phyloP scores from a whole-genome alignment of 2,888 invertebrate species.

The Lamellibrachia columna region DNA sequence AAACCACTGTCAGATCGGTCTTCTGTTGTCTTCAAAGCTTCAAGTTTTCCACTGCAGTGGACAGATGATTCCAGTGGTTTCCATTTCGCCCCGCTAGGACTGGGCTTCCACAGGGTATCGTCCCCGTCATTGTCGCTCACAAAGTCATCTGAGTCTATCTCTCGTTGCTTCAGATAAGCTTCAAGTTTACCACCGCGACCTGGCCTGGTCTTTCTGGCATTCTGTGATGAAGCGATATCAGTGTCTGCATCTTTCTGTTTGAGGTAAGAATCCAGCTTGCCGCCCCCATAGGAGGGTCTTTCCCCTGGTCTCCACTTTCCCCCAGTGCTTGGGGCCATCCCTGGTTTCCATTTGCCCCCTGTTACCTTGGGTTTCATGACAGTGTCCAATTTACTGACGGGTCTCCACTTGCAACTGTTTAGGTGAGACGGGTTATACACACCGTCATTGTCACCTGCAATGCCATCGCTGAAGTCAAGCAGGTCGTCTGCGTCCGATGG shows the following conservation, averaged over 20 bases:
- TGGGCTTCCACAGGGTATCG: neutral
- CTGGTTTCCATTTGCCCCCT: conserved; percentile 79
- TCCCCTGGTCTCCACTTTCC: conserved; percentile 25
- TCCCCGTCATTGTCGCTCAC: neutral
- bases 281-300: neutral
- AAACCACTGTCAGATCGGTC: neutral
- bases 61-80: neutral
- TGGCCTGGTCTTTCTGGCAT: neutral
- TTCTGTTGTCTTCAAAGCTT: neutral
- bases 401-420: conserved; percentile 19
- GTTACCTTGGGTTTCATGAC: conserved; percentile 33
- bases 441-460: conserved; percentile 35
- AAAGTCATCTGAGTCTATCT: conserved; percentile 20
- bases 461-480: conserved; percentile 33
- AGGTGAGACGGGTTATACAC: conserved; percentile 28
- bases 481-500: conserved; percentile 46
- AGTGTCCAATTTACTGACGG: conserved; percentile 17
- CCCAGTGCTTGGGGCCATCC: conserved; percentile 53
- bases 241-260: neutral
- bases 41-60: neutral
- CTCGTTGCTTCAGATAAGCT: conserved; percentile 14
- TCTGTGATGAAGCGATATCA: conserved; percentile 3
- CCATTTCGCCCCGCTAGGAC: neutral
- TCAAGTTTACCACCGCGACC: neutral
- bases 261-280: neutral